These are phyloP conservation scores for Leucophenga montana DNA, from an alignment of 2,888 invertebrate species.

Conservation along the genomic window DNA sequence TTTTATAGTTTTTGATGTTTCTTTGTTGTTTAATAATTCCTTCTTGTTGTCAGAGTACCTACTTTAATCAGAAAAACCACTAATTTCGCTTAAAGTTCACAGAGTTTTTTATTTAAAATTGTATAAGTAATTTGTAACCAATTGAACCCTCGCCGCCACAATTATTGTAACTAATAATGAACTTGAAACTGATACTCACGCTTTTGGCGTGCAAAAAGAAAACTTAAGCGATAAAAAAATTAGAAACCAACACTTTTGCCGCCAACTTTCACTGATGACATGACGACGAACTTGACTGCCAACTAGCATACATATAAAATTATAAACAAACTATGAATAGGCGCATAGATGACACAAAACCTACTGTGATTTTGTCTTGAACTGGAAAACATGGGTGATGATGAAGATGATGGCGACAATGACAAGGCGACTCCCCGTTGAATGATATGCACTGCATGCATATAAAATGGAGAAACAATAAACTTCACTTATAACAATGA, in stretches of 20 bases:
- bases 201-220: not conserved
- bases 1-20: too few species aligned
- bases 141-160: not conserved
- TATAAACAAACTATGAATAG: not conserved
- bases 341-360: not conserved
- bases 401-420: not conserved
- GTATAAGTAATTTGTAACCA: too few species aligned
- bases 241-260: conserved; percentile 13
- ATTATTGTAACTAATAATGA: conserved; percentile 2
- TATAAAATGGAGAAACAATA: too few species aligned
- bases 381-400: not conserved
- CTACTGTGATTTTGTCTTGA: too few species aligned
- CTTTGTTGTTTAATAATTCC: too few species aligned
- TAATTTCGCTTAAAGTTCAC: too few species aligned
- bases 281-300: conserved; percentile 45
- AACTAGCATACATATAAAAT: not conserved
- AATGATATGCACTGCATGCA: not conserved
- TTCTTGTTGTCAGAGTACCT: too few species aligned
- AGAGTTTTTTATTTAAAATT: too few species aligned
- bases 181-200: conserved; percentile 18
- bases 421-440: not conserved
- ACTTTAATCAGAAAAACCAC: too few species aligned
- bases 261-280: conserved; percentile 67
- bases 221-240: conserved; percentile 6
- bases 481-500: not conserved